Base-by-base conservation (phyloP, 2,113 vertebrate species). In the Ctenomys sociabilis region DNA sequence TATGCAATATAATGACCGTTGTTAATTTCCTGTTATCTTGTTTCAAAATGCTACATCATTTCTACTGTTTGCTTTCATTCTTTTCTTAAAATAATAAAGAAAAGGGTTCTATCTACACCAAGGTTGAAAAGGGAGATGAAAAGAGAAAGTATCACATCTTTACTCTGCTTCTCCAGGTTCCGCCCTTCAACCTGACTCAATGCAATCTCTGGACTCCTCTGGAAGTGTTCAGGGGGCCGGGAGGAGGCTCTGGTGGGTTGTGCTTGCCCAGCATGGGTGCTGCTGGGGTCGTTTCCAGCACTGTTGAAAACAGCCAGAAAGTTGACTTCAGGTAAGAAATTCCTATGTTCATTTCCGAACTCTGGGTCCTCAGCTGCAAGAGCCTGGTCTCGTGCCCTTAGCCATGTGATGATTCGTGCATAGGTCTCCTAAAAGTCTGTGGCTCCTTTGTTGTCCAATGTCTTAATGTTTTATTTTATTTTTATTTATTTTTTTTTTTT, bases 381-480 rank as follows among this genome's bases (percentile, higher is more conserved):
- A 7, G 24, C 11, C n/a, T 81, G 59, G 75, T n/a, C 45, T 21
- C 30, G 17, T 32, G 26, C 37, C 64, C 61, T 77, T 86, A 35
- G 40, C 43, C 22, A 83, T 85, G 35, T 40, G 11, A 30, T 10
- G 22, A 88, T 66, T 57, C 3, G 12, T 10, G 45, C 32, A 5
- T 26, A 54, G 52, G 13, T 43, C 49, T 91, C 59, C 54, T n/a
- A 43, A 86, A n/a, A 64, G 37, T 83, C 72, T 86, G 64, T 84
- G 88, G 35, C n/a, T 95, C 21, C 21, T 91, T 84, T 70, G 40
- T 43, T 88, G 57, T 24, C n/a, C 32, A 40, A 24, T 2, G 11
- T 88, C 40, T 87, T 94, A 57, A 80, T 81, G 88, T 61, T 91
- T 88, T 80, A 26, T 82, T n/a, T n/a, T n/a, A n/a, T n/a, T n/a